Conservation (phyloP, 2,888 invertebrate species). For the Sesamia inferens region DNA sequence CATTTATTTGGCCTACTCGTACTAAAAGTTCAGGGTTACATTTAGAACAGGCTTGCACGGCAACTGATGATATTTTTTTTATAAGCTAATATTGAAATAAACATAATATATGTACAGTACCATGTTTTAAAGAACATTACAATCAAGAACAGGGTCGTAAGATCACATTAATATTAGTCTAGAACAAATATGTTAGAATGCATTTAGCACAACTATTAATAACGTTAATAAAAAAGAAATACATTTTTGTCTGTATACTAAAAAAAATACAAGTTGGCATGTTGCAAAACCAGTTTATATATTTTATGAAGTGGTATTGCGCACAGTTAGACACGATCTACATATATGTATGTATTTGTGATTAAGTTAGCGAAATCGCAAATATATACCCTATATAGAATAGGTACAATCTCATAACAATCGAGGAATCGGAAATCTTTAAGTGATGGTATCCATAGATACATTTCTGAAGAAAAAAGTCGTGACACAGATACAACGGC, state of each 20-base stretch:
- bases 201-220: constrained; percentile 65
- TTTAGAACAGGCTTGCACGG: constrained; percentile 25
- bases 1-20: constrained; percentile 43
- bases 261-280: constrained; percentile 66
- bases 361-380: constrained; percentile 42
- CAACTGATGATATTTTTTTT: constrained; percentile 17
- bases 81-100: constrained; percentile 31
- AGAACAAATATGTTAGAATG: constrained; percentile 51
- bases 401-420: constrained; percentile 30
- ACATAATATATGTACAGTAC: constrained; percentile 23
- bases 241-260: constrained; percentile 63
- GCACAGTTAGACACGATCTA: constrained; percentile 64
- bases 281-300: constrained; percentile 71
- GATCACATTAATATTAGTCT: constrained; percentile 45
- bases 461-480: constrained; percentile 23
- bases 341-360: constrained; percentile 19
- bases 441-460: constrained; percentile 39
- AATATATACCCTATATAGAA: constrained; percentile 28
- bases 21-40: constrained; percentile 27
- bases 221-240: constrained; percentile 63
- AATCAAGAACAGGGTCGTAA: constrained; percentile 45
- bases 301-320: constrained; percentile 69
- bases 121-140: constrained; percentile 23
- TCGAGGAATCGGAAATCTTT: constrained; percentile 33
- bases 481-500: constrained; percentile 30